These are phyloP conservation scores for Chamaea fasciata DNA, from an alignment of 2,113 vertebrate genomes.

Conservation along the genomic window DNA sequence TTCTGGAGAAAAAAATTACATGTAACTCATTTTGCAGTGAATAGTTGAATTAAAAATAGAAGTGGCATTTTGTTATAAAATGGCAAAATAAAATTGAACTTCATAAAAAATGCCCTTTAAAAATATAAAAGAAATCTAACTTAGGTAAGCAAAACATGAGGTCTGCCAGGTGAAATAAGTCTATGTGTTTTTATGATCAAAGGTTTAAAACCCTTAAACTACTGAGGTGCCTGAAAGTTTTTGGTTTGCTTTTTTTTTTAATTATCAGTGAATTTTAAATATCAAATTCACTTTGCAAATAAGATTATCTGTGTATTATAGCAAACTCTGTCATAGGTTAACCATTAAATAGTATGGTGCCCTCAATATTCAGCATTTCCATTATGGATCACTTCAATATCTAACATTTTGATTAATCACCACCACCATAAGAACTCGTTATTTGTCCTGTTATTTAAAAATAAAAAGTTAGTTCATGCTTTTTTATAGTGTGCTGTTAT, in stretches of 20 bases:
- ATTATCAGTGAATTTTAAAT: not conserved
- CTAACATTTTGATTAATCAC: not conserved
- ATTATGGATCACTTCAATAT: not conserved
- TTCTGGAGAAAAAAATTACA: not conserved
- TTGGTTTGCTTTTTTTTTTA: not conserved
- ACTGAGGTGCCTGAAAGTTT: not conserved
- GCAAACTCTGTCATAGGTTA: not conserved
- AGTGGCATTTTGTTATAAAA: not conserved
- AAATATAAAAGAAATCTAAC: not conserved
- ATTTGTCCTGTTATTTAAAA: not conserved
- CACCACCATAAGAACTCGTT: not conserved
- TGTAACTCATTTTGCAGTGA: not conserved
- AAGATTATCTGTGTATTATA: not conserved
- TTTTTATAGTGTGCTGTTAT: not conserved
- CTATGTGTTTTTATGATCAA: not conserved
- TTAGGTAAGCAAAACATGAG: not conserved
- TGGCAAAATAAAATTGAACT: not conserved
- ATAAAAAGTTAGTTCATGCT: not conserved
- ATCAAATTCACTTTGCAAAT: not conserved
- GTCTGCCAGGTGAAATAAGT: not conserved
- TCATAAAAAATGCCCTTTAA: not conserved
- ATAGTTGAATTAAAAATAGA: not conserved
- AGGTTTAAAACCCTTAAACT: not conserved
- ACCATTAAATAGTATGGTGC: not conserved
- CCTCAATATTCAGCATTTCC: not conserved